A percentile compares a stretch with the other conserved stretches of the same genome.
phyloP scores from a whole-genome alignment of 2,797 vertebrate species.

The Acanthurus leucopareius region DNA sequence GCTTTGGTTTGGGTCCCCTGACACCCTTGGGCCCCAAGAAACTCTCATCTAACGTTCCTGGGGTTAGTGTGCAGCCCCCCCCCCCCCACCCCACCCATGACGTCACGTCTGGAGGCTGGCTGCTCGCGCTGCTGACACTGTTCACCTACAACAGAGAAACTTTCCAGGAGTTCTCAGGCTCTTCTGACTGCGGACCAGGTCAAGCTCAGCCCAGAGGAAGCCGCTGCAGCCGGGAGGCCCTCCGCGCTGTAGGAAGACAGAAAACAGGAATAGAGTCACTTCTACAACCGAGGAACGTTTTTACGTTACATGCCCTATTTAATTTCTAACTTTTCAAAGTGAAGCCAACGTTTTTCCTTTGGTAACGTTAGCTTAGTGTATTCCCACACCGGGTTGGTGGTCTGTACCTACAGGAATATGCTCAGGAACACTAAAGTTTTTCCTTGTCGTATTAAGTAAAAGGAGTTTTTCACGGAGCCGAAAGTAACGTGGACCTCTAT shows the following conservation, averaged over 20 bases:
- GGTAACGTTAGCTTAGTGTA: slow-evolving; percentile 2
- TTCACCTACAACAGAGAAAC: slow-evolving; percentile 81
- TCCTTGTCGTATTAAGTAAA: slow-evolving; percentile 47
- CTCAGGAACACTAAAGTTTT: slow-evolving; percentile 51
- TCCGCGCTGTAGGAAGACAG: not conserved
- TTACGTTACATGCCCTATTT: slow-evolving; percentile 22
- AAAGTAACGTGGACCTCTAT: slow-evolving; percentile 20
- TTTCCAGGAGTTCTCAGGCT: slow-evolving; percentile 83
- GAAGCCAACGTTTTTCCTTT: slow-evolving; percentile 13
- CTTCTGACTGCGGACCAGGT: slow-evolving; percentile 41
- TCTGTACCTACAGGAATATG: slow-evolving; percentile 58
- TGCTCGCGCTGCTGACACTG: slow-evolving; percentile 80
- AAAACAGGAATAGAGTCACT: not conserved
- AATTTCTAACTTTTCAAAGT: slow-evolving; percentile 17
- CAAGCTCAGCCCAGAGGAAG: not conserved
- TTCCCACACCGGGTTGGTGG: slow-evolving; percentile 17
- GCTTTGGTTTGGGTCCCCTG: slow-evolving; percentile 36
- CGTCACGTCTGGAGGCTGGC: slow-evolving; percentile 93
- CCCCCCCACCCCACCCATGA: slow-evolving; percentile 84
- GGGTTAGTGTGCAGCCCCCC: slow-evolving; percentile 63
- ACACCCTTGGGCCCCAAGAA: slow-evolving; percentile 54
- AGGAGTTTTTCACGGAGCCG: slow-evolving; percentile 30
- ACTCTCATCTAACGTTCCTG: slow-evolving; percentile 24
- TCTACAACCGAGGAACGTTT: not conserved
- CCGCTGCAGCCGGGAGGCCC: slow-evolving; percentile 64